Evolutionary conservation across 2,888 invertebrate species (phyloP).

Genomic region (Anagyrus pseudococci): DNA sequence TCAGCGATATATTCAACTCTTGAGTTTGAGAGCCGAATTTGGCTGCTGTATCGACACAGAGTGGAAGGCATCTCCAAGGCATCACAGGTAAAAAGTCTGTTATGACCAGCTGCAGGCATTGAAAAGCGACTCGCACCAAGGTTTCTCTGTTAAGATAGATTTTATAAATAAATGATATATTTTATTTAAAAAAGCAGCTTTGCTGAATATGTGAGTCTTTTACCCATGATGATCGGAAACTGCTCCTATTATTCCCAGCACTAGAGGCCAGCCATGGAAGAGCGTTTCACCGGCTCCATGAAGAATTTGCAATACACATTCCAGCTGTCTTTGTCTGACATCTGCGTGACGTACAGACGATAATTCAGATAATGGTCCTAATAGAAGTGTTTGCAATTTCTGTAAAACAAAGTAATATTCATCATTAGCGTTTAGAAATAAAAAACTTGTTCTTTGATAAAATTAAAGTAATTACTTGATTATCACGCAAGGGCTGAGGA

Average conservation of each 20-base stretch:
- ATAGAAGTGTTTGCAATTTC: conserved; percentile 83
- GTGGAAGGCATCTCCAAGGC: conserved; percentile 87
- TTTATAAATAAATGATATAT: conserved; percentile 7
- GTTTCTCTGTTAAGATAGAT: conserved; percentile 72
- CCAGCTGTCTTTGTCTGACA: conserved; percentile 92
- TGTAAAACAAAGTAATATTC: conserved; percentile 45
- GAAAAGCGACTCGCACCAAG: conserved; percentile 91
- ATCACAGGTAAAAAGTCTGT: conserved; percentile 91
- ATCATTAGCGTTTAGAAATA: too few species aligned
- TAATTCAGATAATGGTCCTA: conserved; percentile 90
- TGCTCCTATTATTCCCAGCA: conserved; percentile 94
- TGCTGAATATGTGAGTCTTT: conserved; percentile 1
- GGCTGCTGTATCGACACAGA: conserved; percentile 90
- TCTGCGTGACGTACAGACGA: conserved; percentile 91
- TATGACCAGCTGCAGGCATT: conserved; percentile 92
- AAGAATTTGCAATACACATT: conserved; percentile 90
- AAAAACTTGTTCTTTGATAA: too few species aligned
- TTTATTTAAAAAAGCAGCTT: neutral
- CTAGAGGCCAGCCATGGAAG: conserved; percentile 93
- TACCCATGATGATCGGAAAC: conserved; percentile 92
- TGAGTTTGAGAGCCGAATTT: conserved; percentile 96
- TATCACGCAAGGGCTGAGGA: conserved; percentile 80
- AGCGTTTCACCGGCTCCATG: conserved; percentile 93
- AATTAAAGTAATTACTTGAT: conserved; percentile 68
- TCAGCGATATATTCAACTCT: conserved; percentile 95